Conservation (phyloP, 2,797 vertebrate genomes). For the Tympanoctomys barrerae region DNA sequence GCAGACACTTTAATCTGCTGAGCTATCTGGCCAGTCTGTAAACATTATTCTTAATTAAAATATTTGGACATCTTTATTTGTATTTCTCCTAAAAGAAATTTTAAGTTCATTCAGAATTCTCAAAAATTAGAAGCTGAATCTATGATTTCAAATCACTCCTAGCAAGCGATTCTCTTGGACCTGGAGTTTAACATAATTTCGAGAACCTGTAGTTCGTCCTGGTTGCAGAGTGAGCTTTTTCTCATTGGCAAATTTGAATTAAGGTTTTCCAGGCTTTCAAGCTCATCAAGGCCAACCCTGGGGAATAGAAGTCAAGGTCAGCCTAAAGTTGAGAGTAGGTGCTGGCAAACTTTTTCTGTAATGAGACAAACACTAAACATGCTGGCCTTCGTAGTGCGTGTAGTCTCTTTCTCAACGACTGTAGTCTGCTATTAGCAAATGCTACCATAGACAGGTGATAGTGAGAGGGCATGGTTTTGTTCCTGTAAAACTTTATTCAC, state of each 20-base stretch:
- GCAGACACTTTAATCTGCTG: too few relatives aligned
- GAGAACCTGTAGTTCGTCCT: not conserved
- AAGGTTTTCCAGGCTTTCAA: not conserved
- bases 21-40: too few relatives aligned
- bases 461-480: not conserved
- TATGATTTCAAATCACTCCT: not conserved
- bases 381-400: not conserved
- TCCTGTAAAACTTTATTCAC: conserved; percentile 24
- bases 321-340: not conserved
- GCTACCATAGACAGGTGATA: not conserved
- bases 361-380: conserved; percentile 34
- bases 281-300: conserved; percentile 7
- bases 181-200: conserved; percentile 30
- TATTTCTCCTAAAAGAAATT: conserved; percentile 9
- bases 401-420: not conserved
- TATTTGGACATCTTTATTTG: conserved; percentile 31
- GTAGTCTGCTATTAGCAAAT: not conserved
- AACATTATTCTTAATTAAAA: conserved; percentile 32
- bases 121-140: not conserved
- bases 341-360: not conserved
- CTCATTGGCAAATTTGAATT: conserved; percentile 6
- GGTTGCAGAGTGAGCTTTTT: not conserved
- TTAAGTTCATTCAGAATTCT: conserved; percentile 22
- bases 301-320: conserved; percentile 25
- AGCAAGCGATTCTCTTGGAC: not conserved